Evolutionary conservation across 2,797 vertebrate species (phyloP).

Genomic region (Cynodonichthys magdalenae): DNA sequence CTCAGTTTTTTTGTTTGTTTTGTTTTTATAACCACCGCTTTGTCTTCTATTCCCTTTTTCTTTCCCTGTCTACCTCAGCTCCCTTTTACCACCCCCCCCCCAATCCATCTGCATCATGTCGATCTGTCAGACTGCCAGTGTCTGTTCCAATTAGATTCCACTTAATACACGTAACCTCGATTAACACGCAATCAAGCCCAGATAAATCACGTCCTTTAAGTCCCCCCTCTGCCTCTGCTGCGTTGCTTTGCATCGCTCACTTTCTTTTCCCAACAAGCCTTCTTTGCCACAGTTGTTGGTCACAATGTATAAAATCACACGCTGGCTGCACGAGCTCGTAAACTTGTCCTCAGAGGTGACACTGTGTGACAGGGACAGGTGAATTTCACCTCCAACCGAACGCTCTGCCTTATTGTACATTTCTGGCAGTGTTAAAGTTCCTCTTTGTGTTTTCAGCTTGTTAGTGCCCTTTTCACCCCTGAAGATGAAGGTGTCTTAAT

Average conservation of each 20-base stretch:
- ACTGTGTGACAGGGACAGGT: constrained; percentile 30
- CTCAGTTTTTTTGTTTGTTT: constrained; percentile 32
- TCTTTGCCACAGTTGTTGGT: constrained; percentile 51
- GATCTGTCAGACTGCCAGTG: constrained; percentile 90
- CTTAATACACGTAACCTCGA: constrained; percentile 91
- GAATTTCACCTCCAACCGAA: constrained; percentile 46
- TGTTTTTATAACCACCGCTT: constrained; percentile 32
- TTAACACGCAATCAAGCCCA: constrained; percentile 91
- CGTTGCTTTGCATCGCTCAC: constrained; percentile 83
- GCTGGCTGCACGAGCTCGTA: constrained; percentile 43
- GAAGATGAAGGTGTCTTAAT: constrained; percentile 78
- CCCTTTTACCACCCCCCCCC: constrained; percentile 58
- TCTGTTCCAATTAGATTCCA: constrained; percentile 92
- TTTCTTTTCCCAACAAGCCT: constrained; percentile 77
- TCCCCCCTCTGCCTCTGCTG: constrained; percentile 77
- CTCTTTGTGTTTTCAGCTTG: constrained; percentile 56
- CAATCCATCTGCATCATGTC: constrained; percentile 90
- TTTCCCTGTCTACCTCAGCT: constrained; percentile 37
- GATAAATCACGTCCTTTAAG: constrained; percentile 90
- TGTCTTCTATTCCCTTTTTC: constrained; percentile 35
- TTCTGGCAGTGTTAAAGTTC: constrained; percentile 43
- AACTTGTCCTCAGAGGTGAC: constrained; percentile 39
- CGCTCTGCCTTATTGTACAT: constrained; percentile 6
- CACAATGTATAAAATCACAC: constrained; percentile 61
- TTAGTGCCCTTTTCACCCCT: constrained; percentile 67